A percentile compares a stretch with the other conserved stretches of the same genome.
These are phyloP conservation scores for Lasiommata megera DNA, from an alignment of 2,888 invertebrate genomes.

Conservation along the genomic window DNA sequence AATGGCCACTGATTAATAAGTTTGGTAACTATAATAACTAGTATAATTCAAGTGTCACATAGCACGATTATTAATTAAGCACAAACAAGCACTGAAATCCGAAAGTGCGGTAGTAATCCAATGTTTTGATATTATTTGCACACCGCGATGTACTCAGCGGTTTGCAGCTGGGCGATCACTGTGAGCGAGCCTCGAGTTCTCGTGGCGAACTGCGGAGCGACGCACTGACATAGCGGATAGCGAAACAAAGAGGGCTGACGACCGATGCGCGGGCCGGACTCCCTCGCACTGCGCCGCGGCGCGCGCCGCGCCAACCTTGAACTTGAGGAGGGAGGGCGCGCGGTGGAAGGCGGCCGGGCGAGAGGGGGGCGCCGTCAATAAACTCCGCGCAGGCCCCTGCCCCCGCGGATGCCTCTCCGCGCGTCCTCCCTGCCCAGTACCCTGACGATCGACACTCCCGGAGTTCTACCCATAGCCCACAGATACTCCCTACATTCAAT, in stretches of 20 bases:
- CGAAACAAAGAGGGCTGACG: constrained; percentile 72
- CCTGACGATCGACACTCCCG: not conserved
- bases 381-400: constrained; percentile 76
- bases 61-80: constrained; percentile 40
- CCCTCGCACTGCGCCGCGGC: constrained; percentile 81
- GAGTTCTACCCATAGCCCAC: constrained; percentile 23
- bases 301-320: constrained; percentile 83
- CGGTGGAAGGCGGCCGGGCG: constrained; percentile 61
- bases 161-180: constrained; percentile 49
- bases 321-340: constrained; percentile 77
- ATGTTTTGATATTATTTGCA: constrained; percentile 47
- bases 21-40: constrained; percentile 69
- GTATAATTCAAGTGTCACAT: constrained; percentile 45
- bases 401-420: constrained; percentile 54
- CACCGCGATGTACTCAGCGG: constrained; percentile 54
- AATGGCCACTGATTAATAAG: constrained; percentile 68
- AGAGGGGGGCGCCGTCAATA: constrained; percentile 75
- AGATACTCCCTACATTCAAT: constrained; percentile 4
- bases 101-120: constrained; percentile 58
- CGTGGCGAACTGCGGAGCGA: constrained; percentile 60
- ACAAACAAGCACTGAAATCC: constrained; percentile 76
- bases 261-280: constrained; percentile 81
- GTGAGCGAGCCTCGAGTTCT: constrained; percentile 63
- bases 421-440: constrained; percentile 33
- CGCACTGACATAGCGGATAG: constrained; percentile 62